These are phyloP conservation scores for Rhyacophila evoluta DNA, from an alignment of 2,888 invertebrate species.

Conservation along the genomic window DNA sequence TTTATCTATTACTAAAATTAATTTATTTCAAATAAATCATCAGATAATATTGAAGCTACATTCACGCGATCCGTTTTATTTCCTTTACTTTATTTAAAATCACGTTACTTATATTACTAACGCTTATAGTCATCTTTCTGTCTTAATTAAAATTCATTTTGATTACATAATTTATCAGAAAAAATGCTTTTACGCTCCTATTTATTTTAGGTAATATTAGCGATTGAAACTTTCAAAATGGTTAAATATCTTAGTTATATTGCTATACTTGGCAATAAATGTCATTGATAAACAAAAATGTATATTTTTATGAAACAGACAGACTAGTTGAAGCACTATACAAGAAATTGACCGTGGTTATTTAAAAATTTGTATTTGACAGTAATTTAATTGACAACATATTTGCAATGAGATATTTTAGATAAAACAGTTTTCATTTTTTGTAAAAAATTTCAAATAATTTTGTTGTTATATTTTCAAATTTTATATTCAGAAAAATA, in stretches of 20 bases:
- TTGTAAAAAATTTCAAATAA: no score
- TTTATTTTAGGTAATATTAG: not conserved
- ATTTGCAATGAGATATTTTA: not conserved
- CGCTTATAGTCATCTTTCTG: not conserved
- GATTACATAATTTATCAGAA: conserved; percentile 15
- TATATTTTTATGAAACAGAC: not conserved
- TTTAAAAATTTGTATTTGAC: not conserved
- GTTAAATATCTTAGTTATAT: not conserved
- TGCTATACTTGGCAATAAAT: not conserved
- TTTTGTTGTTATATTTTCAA: no score
- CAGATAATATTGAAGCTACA: not conserved
- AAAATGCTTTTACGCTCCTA: not conserved
- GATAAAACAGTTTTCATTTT: no score
- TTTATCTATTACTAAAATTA: no score
- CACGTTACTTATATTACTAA: not conserved
- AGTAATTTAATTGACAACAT: not conserved
- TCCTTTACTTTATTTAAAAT: not conserved
- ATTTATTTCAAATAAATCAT: not conserved
- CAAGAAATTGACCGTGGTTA: not conserved
- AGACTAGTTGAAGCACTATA: not conserved
- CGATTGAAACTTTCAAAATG: not conserved
- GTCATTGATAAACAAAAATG: not conserved
- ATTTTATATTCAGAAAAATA: no score
- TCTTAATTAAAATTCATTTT: not conserved
- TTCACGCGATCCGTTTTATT: not conserved